Conservation (phyloP, 2,888 invertebrate species). For the Lymantria dispar region DNA sequence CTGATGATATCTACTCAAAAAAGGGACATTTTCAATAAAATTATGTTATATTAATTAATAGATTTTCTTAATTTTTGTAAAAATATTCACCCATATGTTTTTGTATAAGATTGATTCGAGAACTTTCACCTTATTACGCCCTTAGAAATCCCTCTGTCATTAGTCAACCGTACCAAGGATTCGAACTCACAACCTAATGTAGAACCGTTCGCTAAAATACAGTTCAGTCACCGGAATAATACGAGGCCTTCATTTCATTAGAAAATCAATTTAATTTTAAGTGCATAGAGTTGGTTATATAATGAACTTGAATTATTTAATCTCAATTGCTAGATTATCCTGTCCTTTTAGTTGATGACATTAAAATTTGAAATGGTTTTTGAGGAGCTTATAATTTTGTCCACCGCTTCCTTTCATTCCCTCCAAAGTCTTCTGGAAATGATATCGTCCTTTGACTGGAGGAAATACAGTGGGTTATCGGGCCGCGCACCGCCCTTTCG, state of each 20-base stretch:
- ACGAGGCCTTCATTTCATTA: not conserved
- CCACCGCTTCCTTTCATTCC: no score
- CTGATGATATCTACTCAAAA: no score
- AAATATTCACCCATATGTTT: slow-evolving; percentile 9
- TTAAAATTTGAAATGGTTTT: no score
- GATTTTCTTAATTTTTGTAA: no score
- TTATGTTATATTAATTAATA: no score
- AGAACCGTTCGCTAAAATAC: slow-evolving; percentile 17
- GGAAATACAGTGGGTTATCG: no score
- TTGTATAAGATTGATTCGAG: slow-evolving; percentile 6
- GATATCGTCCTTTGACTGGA: no score
- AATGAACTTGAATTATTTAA: not conserved
- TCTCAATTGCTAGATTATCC: not conserved
- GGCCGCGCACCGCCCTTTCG: no score
- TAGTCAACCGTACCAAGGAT: slow-evolving; percentile 21
- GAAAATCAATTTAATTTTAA: not conserved
- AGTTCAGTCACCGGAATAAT: slow-evolving; percentile 1
- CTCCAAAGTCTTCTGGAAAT: no score
- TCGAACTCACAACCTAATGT: slow-evolving; percentile 14
- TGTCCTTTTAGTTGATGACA: not conserved
- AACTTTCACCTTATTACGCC: slow-evolving; percentile 25
- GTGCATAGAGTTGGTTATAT: not conserved
- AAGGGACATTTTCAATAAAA: no score
- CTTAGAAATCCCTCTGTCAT: slow-evolving; percentile 23
- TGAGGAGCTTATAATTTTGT: no score